Percentiles rank a stretch among this genome's conserved stretches.
Evolutionary conservation across 2,113 vertebrate genomes (phyloP).

Genomic region (Sprattus sprattus): DNA sequence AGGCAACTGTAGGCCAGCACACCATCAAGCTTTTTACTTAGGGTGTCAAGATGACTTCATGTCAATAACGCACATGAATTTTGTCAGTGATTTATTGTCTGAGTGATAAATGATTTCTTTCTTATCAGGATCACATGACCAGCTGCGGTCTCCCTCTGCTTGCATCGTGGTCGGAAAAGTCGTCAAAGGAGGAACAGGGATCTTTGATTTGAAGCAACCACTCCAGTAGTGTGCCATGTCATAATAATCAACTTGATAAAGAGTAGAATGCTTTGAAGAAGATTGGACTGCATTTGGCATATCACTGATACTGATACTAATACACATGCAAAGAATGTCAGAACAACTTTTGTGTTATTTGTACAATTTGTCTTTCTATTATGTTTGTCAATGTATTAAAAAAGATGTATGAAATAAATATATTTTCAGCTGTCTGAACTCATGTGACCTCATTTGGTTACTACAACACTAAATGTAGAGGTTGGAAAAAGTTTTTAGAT

Average conservation of each 20-base stretch:
- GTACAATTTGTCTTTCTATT: neutral
- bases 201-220: slow-evolving; percentile 96
- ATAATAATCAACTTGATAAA: neutral
- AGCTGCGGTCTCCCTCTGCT: slow-evolving; percentile 88
- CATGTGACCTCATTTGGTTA: neutral
- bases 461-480: neutral
- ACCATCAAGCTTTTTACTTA: neutral
- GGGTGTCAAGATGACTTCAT: neutral
- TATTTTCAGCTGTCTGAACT: neutral
- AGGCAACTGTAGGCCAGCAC: neutral
- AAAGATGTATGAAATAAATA: neutral
- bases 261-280: neutral
- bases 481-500: neutral
- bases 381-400: neutral
- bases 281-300: neutral
- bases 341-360: neutral
- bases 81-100: neutral
- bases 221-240: slow-evolving; percentile 67
- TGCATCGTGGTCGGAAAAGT: slow-evolving; percentile 93
- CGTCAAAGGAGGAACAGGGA: slow-evolving; percentile 90
- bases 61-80: neutral
- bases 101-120: slow-evolving; percentile 10
- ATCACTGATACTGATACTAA: neutral
- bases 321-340: neutral
- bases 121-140: slow-evolving; percentile 79